A percentile compares a stretch with the other conserved stretches of the same genome.
Conservation (phyloP, 2,888 invertebrate genomes). For the Brachyptera risi region DNA sequence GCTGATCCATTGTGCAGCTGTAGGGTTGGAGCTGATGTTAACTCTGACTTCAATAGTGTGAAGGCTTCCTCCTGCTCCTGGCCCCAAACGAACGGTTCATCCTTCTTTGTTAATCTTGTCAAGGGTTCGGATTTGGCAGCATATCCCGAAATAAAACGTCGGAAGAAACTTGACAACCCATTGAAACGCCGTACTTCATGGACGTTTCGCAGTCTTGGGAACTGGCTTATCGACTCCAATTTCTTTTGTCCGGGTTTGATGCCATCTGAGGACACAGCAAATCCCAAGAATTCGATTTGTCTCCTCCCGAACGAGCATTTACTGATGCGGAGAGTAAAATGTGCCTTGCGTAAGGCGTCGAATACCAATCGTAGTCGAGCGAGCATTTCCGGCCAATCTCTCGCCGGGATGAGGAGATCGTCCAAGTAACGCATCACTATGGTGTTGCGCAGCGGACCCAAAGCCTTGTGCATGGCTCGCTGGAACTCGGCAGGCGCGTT, state of each 20-base stretch:
- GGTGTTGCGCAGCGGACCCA: conserved; percentile 32
- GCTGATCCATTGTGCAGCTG: conserved; percentile 31
- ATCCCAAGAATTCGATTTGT: not conserved
- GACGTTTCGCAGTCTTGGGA: not conserved
- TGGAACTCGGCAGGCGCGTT: conserved; percentile 39
- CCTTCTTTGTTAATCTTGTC: not conserved
- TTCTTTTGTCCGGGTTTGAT: not conserved
- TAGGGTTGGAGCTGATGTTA: conserved; percentile 31
- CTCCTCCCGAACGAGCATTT: conserved; percentile 37
- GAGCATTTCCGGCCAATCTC: conserved; percentile 35
- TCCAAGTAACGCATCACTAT: conserved; percentile 38
- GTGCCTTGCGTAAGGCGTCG: conserved; percentile 31
- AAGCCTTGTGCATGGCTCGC: conserved; percentile 35
- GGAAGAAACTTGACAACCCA: not conserved
- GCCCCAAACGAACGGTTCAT: not conserved
- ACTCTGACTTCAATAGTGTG: conserved; percentile 24
- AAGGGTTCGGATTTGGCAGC: not conserved
- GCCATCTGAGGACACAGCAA: not conserved
- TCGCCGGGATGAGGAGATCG: conserved; percentile 37
- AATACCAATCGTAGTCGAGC: conserved; percentile 34
- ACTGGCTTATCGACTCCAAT: not conserved
- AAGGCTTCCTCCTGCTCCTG: not conserved
- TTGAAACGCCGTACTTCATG: not conserved
- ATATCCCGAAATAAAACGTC: not conserved
- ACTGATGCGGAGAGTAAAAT: conserved; percentile 37